Conservation (phyloP, 2,113 vertebrate species). For the Tachycineta bicolor region DNA sequence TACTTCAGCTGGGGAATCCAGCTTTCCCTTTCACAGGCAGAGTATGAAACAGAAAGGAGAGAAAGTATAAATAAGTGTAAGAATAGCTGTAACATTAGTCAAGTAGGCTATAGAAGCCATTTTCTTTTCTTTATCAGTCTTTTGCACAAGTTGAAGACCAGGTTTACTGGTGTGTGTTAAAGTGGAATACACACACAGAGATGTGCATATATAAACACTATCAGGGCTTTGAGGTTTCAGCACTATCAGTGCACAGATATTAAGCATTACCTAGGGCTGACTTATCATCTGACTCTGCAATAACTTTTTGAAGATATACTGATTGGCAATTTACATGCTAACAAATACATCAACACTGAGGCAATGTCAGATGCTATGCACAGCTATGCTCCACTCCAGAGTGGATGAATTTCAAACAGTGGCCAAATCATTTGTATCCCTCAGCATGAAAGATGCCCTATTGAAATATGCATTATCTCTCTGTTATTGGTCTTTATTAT, state of each 20-base stretch:
- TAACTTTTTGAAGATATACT: conserved; percentile 19
- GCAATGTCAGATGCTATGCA: not conserved
- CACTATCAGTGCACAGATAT: not conserved
- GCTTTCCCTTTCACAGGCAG: not conserved
- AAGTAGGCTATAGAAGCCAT: not conserved
- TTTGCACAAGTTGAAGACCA: not conserved
- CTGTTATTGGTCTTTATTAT: not conserved
- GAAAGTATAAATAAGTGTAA: not conserved
- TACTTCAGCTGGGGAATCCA: not conserved
- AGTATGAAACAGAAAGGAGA: not conserved
- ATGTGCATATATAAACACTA: not conserved
- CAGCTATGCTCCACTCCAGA: not conserved
- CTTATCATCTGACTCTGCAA: not conserved
- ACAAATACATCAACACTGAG: not conserved
- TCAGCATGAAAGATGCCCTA: not conserved
- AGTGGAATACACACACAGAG: not conserved
- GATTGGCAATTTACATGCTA: conserved; percentile 34
- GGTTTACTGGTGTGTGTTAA: not conserved
- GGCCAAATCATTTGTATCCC: not conserved
- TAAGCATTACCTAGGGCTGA: not conserved
- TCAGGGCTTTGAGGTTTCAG: not conserved
- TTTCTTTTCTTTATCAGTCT: not conserved
- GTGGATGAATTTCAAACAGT: not conserved
- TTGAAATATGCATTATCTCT: not conserved
- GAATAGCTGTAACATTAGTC: not conserved